Percentiles rank a stretch among this genome's conserved stretches.
Conservation (phyloP, 2,888 invertebrate genomes). For the Pterobdella sp. region DNA sequence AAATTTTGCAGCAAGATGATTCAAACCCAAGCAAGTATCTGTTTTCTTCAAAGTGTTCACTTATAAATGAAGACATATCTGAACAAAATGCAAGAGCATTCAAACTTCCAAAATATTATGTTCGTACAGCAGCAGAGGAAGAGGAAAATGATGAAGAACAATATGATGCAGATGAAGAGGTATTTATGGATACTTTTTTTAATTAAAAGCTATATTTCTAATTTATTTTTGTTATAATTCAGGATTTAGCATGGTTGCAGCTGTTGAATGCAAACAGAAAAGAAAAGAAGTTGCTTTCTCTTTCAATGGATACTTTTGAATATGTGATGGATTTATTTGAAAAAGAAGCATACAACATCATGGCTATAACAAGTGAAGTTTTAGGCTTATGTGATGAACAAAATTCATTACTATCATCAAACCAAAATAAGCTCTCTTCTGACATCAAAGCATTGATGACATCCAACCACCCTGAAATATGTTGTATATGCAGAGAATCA, state of each 20-base stretch:
- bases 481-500: constrained; percentile 96
- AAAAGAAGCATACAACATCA: constrained; percentile 66
- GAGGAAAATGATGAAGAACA: constrained; percentile 68
- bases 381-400: too few species aligned
- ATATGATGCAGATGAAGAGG: constrained; percentile 94
- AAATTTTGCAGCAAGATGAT: background rate
- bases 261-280: constrained; percentile 76
- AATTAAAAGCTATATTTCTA: background rate
- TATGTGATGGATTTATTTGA: constrained; percentile 93
- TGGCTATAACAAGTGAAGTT: too few species aligned
- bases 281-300: constrained; percentile 57
- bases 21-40: background rate
- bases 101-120: constrained; percentile 65
- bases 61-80: constrained; percentile 30
- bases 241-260: constrained; percentile 83
- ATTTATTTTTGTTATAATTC: background rate
- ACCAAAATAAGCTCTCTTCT: background rate
- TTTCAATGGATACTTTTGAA: constrained; percentile 84
- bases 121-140: constrained; percentile 59
- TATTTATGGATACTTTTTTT: constrained; percentile 35
- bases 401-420: too few species aligned
- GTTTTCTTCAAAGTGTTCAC: background rate
- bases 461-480: constrained; percentile 51
- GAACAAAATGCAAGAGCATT: constrained; percentile 65
- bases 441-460: background rate